Evolutionary conservation across 2,113 vertebrate genomes (phyloP), one percentile per base, ranked within the genome.

Genomic region (Channa maculata): DNA sequence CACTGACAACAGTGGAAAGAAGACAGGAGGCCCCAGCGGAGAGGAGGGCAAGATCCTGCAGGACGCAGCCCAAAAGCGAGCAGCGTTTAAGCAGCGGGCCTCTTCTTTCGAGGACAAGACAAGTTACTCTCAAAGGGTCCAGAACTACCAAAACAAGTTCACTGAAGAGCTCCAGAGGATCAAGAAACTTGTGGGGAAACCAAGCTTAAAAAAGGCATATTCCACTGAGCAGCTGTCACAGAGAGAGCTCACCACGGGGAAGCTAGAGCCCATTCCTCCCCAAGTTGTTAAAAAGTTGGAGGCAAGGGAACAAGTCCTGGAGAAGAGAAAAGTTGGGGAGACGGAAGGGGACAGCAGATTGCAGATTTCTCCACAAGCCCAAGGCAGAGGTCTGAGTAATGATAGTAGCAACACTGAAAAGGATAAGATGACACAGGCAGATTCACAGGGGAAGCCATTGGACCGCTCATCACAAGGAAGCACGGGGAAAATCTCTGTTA

Each of bases 31-130:
- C 52, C 71, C 78, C 0, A 77, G 76, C 0, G 87, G 85, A 0
- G 92, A 91, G 0, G 78, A 88, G 65, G 83, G 61, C 34, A 91
- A 80, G 0, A 77, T 79, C 0, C 8, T 77, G 33, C 86, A 34
- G 57, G 93, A 92, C 1, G 92, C 94, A 0, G 92, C 94, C 0
- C 91, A 94, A 69, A 94, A 94, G 58, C 94, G 95, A 39, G 87
- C 90, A 5, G 89, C 92, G 6, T 96, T 98, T 92, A 96, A 96
- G 65, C 95, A 97, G 77, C 96, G 96, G 83, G 96, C 97, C 0
- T 95, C 97, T 0, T 98, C 97, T 5, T 82, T 98, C 37, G 97
- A 99, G 1, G 97, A 98, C 84, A 92, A 94, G 74, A 93, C 94
- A 2, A 91, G 92, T 72, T 95, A 95, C 3, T 87, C 94, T 1